Conservation (phyloP, 64 coral and sea anemone species). For the Stichodactyla helianthus region DNA sequence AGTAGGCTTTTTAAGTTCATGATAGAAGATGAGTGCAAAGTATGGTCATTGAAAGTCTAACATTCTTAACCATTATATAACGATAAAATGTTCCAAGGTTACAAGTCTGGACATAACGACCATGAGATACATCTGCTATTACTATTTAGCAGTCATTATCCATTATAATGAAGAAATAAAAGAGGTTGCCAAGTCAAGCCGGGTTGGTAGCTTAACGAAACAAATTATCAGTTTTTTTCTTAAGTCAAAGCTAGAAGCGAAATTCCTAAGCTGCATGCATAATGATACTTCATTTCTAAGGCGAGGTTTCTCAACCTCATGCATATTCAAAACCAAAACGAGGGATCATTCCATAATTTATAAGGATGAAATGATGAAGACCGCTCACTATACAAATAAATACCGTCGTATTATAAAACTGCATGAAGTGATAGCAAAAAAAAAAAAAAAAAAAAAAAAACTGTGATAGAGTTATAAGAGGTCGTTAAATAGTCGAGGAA, state of each 20-base stretch:
- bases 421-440: neutral
- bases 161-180: no score
- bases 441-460: neutral
- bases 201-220: no score
- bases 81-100: neutral
- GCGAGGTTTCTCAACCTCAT: no score
- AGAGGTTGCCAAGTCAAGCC: no score
- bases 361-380: neutral
- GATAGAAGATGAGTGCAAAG: neutral
- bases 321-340: no score
- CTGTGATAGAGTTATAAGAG: neutral
- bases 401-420: conserved; percentile 4
- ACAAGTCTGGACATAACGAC: no score
- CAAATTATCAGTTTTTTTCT: no score
- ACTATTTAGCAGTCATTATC: neutral
- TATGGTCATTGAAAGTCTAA: neutral
- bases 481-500: neutral
- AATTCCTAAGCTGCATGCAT: no score
- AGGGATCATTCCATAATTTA: neutral
- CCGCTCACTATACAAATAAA: neutral
- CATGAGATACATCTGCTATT: no score
- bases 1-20: neutral
- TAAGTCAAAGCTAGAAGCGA: no score
- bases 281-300: no score
- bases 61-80: neutral